Base-by-base conservation (phyloP, 1,140 invertebrate genomes). In the Ganaspis sp. region DNA sequence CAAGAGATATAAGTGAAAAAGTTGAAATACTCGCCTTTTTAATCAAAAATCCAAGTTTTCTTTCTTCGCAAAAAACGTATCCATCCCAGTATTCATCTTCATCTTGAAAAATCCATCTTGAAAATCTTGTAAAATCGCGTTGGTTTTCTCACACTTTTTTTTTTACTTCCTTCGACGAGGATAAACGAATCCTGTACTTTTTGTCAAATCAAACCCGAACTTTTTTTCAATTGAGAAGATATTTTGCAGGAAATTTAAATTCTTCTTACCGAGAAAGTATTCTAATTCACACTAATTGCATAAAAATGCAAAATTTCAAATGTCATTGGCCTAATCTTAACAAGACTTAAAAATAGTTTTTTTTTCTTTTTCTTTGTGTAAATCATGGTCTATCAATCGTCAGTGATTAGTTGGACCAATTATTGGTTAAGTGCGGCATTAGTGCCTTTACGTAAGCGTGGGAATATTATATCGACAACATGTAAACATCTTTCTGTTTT, bases 361-460 rank as follows among this genome's bases (percentile, higher is more conserved):
- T 17, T 34, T 11, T 15, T 70, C 15, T 70, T 70, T 70, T 17
- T 49, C 12, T 72, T 72, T 72, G 58, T 64, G 58, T 23, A 81
- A 83, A 78, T 85, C 79, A 86, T 81, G 81, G 80, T 78, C 85
- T 89, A 89, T 87, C 81, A 80, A 87, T 90, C 85, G 88, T 90
- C 86, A 88, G 89, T 90, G 87, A 87, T 85, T 86, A 84, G 86
- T 89, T 85, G 82, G 85, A 86, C 87, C 86, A 85, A 86, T 84
- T 84, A 70, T 78, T 78, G 88, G 88, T 86, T 89, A 85, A 87
- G 90, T 91, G 90, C 90, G 90, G 90, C 90, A 90, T 90, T 88
- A 89, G 90, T 91, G 90, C 90, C 90, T 86, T 91, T 87, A 91
- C 90, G 89, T 91, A 91, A 91, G 90, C 90, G 90, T 91, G 90